Evolutionary conservation across 2,797 vertebrate species (phyloP), one percentile per base, ranked within the genome.

Genomic region (Spinus olivaceus): DNA sequence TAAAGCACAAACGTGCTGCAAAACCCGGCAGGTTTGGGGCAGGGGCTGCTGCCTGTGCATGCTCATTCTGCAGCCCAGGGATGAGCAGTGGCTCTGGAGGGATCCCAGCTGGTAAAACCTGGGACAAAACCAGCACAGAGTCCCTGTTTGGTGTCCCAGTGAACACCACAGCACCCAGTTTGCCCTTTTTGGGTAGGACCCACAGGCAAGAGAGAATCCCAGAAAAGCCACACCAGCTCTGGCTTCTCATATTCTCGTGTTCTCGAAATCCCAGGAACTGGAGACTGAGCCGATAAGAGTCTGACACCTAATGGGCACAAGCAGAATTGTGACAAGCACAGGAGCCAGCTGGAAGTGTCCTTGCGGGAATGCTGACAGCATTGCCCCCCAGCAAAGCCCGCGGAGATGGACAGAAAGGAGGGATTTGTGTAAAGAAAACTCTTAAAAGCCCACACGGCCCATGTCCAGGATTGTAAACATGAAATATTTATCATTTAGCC

Each of bases 291-390:
- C 5, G 79, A 86, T 77, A 54, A 83, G 39, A 93, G 93, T 14
- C 96, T 97, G 97, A 96, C 96, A 95, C 88, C 96, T 90, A 95
- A 96, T 82, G 97, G 97, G 89, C 86, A 85, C 64, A 70, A 64
- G 81, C 27, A 82, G 93, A 81, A 95, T 2, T 93, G 94, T 94
- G 88, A 70, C 49, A 35, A 63, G 81, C 82, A 42, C 35, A 19
- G 44, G 61, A 91, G 49, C 18, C 18, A 5, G 67, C 81, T 64
- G 84, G 77, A 46, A 78, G 41, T 0, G 73, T 78, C 54, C 90
- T 51, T 6, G 4, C 3, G 61, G 85, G 72, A 90, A 81, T 17
- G 7, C 14, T 14, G 53, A 33, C 35, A 84, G 83, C 56, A 18
- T 5, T 33, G 67, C 66, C 81, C 56, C 33, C 1, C 3, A 80